Evolutionary conservation across 2,888 invertebrate species (phyloP).

Genomic region (Apotomis capreana): DNA sequence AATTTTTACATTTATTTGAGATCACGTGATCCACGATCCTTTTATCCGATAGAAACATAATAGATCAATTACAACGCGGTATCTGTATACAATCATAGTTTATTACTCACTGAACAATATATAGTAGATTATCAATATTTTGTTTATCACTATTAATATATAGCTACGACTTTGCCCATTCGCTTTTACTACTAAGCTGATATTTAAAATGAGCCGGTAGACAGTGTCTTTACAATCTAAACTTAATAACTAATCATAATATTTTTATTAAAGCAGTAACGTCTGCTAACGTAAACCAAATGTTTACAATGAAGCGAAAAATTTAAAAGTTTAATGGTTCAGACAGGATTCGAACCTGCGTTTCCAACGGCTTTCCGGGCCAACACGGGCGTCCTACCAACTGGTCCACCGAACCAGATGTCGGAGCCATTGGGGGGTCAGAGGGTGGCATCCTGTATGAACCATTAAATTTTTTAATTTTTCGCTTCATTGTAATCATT

Average conservation of each 20-base stretch:
- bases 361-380: no score
- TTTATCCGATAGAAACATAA: conserved; percentile 24
- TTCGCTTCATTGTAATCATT: no score
- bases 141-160: background rate
- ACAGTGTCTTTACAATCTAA: background rate
- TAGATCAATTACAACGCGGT: conserved; percentile 5
- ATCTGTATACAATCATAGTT: conserved; percentile 1
- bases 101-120: background rate
- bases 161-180: background rate
- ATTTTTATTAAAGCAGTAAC: no score
- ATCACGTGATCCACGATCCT: conserved; percentile 30
- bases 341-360: no score
- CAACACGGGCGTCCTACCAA: no score
- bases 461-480: no score
- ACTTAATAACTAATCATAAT: background rate
- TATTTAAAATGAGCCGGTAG: background rate
- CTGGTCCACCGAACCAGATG: no score
- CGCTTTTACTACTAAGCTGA: background rate
- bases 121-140: conserved; percentile 5
- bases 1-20: conserved; percentile 25
- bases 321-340: no score
- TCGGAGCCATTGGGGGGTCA: no score
- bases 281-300: no score
- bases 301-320: no score
- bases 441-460: no score